Evolutionary conservation across 2,888 invertebrate genomes (phyloP).

Genomic region (Hetaerina titia): DNA sequence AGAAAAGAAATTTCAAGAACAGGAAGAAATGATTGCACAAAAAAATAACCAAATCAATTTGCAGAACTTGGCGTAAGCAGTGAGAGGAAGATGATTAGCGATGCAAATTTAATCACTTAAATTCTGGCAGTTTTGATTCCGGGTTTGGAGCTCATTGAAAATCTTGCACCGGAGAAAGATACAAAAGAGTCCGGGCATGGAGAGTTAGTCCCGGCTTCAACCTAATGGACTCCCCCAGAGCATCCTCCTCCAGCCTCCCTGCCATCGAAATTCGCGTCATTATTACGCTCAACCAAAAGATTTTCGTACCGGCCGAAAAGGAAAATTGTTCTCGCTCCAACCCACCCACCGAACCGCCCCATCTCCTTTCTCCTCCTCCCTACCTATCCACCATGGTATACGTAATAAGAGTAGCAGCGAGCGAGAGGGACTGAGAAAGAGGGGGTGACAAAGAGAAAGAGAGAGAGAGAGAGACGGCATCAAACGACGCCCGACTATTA

Average conservation of each 20-base stretch:
- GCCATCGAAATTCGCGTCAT: conserved; percentile 61
- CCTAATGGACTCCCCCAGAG: conserved; percentile 1
- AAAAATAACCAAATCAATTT: background rate
- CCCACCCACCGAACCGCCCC: background rate
- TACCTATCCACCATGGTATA: background rate
- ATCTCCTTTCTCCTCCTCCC: background rate
- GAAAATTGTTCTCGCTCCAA: conserved; percentile 56
- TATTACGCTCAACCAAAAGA: conserved; percentile 61
- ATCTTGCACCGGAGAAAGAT: conserved; percentile 12
- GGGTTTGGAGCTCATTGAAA: conserved; percentile 18
- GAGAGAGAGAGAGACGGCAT: conserved; percentile 33
- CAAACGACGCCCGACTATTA: conserved; percentile 65
- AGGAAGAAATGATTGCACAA: background rate
- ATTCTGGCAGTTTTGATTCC: conserved; percentile 44
- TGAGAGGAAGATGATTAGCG: conserved; percentile 21
- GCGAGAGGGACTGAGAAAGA: background rate
- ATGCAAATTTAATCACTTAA: conserved; percentile 50
- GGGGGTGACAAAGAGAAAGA: background rate
- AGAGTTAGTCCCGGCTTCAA: background rate
- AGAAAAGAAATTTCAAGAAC: too few species aligned
- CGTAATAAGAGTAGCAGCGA: conserved; percentile 60
- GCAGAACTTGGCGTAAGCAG: background rate
- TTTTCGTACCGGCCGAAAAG: conserved; percentile 60
- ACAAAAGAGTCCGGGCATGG: background rate
- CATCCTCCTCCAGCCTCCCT: background rate